phyloP scores from a whole-genome alignment of 1,140 invertebrate species.

The Lordiphosa collinella region DNA sequence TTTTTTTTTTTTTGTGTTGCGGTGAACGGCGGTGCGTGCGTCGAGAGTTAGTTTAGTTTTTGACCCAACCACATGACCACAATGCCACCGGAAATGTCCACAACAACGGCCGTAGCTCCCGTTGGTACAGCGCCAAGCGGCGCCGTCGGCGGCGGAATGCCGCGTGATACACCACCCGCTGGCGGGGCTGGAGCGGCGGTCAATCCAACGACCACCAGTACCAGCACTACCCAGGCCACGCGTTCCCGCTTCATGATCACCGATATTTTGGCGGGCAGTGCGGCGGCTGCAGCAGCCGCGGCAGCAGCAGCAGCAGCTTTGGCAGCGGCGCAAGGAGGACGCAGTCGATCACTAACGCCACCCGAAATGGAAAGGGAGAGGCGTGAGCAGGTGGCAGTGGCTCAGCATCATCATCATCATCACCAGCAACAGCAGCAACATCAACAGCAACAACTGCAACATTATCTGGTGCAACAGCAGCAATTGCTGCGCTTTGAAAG shows the following conservation, averaged over 20 bases:
- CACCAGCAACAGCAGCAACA: slow-evolving; percentile 15
- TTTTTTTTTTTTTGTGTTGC: too few relatives aligned
- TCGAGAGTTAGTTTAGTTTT: slow-evolving; percentile 5
- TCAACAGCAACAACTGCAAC: slow-evolving; percentile 41
- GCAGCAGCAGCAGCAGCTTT: slow-evolving; percentile 56
- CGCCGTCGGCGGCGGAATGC: slow-evolving; percentile 76
- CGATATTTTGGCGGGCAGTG: slow-evolving; percentile 85
- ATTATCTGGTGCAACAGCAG: slow-evolving; percentile 69
- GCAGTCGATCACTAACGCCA: slow-evolving; percentile 25
- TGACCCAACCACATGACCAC: slow-evolving; percentile 67
- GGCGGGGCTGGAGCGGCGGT: slow-evolving; percentile 16
- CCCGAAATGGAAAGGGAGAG: slow-evolving; percentile 18
- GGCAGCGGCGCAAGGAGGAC: slow-evolving; percentile 36
- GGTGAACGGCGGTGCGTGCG: slow-evolving; percentile 3
- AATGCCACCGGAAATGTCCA: slow-evolving; percentile 79
- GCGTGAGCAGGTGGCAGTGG: slow-evolving; percentile 30
- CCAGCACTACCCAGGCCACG: slow-evolving; percentile 82
- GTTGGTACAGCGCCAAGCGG: slow-evolving; percentile 66
- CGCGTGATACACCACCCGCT: slow-evolving; percentile 70
- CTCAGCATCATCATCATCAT: slow-evolving; percentile 36
- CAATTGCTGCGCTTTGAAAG: slow-evolving; percentile 60
- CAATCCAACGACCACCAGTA: slow-evolving; percentile 55
- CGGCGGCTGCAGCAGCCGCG: slow-evolving; percentile 53
- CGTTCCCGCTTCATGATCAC: slow-evolving; percentile 90
- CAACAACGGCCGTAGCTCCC: slow-evolving; percentile 58